Base-by-base conservation (phyloP, 2,888 invertebrate genomes). In the Mesochorus sp. region DNA sequence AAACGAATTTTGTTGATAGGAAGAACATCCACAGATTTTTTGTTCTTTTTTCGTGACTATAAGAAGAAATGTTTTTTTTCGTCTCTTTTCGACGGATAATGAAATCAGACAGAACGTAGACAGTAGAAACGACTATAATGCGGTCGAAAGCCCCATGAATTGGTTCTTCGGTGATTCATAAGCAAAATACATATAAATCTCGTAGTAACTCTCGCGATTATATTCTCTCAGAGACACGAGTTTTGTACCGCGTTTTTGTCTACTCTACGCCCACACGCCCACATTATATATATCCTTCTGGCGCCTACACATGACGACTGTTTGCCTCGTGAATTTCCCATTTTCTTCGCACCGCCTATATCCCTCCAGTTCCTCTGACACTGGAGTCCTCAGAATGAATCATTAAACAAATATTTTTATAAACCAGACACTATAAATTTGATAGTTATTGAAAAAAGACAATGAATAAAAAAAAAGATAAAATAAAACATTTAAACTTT, bases 151-250 rank as follows among this genome's bases (percentile, higher is more conserved):
- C 51, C 62, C 8, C 67, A 76, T 79, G 66, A 79, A 84, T 84
- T 78, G 73, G 59, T 51, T 53, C 76, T 74, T 70, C 76, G n/a
- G 79, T 86, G 86, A 85, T 83, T 86, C 83, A 84, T 79, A 76
- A 68, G 66, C 75, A 77, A 83, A 82, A 84, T 83, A 64, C 31
- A 12, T 12, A 82, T 82, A 79, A 79, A 68, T 47, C 37, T 72
- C 53, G 12, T 17, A 53, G 55, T n/a, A n/a, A 51, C 42, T 61
- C 59, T 79, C 66, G 62, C 64, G 67, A 72, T 68, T 61, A 68
- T 12, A 62, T 61, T 61, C 67, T 21, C 62, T 67, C 47, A 72
- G 31, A 24, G 21, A 31, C 21, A 17, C 67, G 62, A 62, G n/a
- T 28, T 59, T 77, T 19, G 28, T 57, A 68, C 37, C 8, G 10